phyloP scores from a whole-genome alignment of 2,797 vertebrate species.

The Clarias fuscus region DNA sequence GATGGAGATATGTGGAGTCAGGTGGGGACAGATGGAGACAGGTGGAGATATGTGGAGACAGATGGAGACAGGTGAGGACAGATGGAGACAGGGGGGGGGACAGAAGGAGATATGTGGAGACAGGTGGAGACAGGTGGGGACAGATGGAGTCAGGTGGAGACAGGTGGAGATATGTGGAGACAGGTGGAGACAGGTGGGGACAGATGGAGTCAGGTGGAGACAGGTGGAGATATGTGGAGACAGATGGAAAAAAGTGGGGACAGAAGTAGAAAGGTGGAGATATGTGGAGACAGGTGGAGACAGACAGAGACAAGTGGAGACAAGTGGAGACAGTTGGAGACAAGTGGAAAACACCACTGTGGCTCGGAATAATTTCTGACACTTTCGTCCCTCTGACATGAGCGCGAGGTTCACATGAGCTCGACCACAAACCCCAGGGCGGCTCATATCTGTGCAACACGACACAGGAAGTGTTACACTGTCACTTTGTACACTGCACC shows the following conservation, averaged over 20 bases:
- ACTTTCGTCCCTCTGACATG: background rate
- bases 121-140: background rate
- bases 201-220: accelerated
- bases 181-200: background rate
- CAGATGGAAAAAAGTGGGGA: background rate
- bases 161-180: background rate
- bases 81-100: background rate
- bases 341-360: background rate
- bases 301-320: too few species aligned
- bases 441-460: constrained; percentile 9
- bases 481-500: constrained; percentile 18
- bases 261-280: background rate
- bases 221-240: background rate
- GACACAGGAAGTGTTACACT: constrained; percentile 51
- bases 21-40: background rate
- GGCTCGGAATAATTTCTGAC: background rate
- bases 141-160: background rate
- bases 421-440: constrained; percentile 3
- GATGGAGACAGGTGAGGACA: background rate
- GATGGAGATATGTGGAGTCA: too few species aligned
- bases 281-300: background rate
- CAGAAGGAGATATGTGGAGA: background rate
- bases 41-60: background rate
- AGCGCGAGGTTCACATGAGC: background rate
- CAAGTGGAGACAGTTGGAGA: background rate